Conservation (phyloP, 2,797 vertebrate species). For the Lates japonicus region DNA sequence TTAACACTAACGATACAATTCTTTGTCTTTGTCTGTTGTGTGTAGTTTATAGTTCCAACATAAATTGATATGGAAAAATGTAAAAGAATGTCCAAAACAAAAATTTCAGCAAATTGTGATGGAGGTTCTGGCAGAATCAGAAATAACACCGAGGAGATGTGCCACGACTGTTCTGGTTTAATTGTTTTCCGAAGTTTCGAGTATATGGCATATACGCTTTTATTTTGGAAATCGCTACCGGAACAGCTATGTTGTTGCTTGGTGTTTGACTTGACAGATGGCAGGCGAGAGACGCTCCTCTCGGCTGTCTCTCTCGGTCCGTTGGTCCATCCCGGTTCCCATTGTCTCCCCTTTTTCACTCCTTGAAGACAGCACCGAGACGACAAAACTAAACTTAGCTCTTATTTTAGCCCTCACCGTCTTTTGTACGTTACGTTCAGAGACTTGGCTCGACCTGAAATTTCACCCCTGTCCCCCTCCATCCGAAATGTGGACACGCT, state of each 20-base stretch:
- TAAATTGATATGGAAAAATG: too few species aligned
- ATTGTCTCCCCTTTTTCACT: constrained; percentile 72
- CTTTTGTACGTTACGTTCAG: constrained; percentile 5
- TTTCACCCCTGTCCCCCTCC: constrained; percentile 19
- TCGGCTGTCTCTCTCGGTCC: constrained; percentile 66
- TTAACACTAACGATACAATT: too few species aligned
- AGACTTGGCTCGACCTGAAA: constrained; percentile 51
- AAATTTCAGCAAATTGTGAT: too few species aligned
- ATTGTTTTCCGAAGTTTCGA: too few species aligned
- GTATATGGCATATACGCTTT: constrained; percentile 6
- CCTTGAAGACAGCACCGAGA: constrained; percentile 65
- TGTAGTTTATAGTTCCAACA: too few species aligned
- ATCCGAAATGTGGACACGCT: constrained; percentile 48
- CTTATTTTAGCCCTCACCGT: neutral
- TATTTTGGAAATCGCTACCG: constrained; percentile 55
- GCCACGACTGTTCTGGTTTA: too few species aligned
- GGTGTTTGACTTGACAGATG: constrained; percentile 78
- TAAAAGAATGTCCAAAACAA: too few species aligned
- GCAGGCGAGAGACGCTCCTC: constrained; percentile 79
- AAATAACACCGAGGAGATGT: too few species aligned
- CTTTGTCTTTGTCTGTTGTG: too few species aligned
- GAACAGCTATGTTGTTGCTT: constrained; percentile 5
- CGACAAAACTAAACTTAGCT: constrained; percentile 50
- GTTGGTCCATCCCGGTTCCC: constrained; percentile 77
- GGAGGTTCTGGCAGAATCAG: too few species aligned